These are phyloP conservation scores for Halocynthia aurantium DNA, from an alignment of 23 tunicate genomes.

Conservation along the genomic window DNA sequence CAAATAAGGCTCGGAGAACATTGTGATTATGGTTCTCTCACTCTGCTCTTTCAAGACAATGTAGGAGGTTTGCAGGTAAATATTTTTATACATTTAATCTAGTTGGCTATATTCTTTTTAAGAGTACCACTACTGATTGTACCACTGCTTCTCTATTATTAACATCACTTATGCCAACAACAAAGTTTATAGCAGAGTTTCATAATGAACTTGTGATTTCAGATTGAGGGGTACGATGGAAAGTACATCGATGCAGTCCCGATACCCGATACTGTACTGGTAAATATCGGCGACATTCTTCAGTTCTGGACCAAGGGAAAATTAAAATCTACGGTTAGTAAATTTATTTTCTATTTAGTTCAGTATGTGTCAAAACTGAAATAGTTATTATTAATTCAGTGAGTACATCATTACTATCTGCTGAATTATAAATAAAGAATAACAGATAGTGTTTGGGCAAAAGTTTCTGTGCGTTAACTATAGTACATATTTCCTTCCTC, in stretches of 20 bases:
- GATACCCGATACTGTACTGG: conserved; percentile 27
- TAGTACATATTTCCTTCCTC: not conserved
- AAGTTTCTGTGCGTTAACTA: not conserved
- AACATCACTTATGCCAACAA: no score
- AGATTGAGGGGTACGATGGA: conserved; percentile 51
- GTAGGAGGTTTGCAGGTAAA: conserved; percentile 66
- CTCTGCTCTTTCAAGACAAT: conserved; percentile 69
- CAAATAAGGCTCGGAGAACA: conserved; percentile 72
- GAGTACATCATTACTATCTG: not conserved
- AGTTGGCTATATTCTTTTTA: no score
- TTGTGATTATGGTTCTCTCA: conserved; percentile 80
- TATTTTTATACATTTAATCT: no score
- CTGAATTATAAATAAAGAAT: not conserved
- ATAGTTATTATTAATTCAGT: not conserved
- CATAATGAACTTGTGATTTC: not conserved
- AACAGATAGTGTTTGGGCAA: not conserved
- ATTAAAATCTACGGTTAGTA: conserved; percentile 46
- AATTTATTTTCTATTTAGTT: not conserved
- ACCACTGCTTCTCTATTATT: no score
- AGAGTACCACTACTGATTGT: no score
- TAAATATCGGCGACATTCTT: conserved; percentile 50
- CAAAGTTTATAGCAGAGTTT: no score
- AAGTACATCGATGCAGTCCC: conserved; percentile 46
- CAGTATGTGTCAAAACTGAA: not conserved
- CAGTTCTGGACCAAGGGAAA: conserved; percentile 62